phyloP scores from a whole-genome alignment of 1,140 invertebrate species.

The Oryzaephilus surinamensis region DNA sequence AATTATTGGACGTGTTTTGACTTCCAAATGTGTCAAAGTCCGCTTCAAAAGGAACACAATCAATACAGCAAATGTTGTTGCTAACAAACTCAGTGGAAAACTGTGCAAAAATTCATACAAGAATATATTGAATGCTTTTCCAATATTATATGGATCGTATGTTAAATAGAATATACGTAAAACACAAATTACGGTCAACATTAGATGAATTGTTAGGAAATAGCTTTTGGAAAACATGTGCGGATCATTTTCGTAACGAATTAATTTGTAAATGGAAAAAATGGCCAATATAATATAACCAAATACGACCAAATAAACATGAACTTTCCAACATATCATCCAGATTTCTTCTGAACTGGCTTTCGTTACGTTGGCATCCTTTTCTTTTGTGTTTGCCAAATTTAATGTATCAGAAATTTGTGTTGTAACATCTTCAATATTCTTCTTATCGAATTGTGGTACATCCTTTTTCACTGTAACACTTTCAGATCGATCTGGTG shows the following conservation, averaged over 20 bases:
- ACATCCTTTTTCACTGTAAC: conserved; percentile 28
- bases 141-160: conserved; percentile 81
- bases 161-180: conserved; percentile 76
- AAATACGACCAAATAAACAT: conserved; percentile 74
- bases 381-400: conserved; percentile 31
- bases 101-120: conserved; percentile 72
- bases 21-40: conserved; percentile 54
- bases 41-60: conserved; percentile 73
- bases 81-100: conserved; percentile 71
- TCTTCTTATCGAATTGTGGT: conserved; percentile 17
- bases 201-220: conserved; percentile 70
- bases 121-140: conserved; percentile 62
- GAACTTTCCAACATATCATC: conserved; percentile 78
- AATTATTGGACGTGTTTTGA: conserved; percentile 60
- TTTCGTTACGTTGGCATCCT: conserved; percentile 28
- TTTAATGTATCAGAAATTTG: conserved; percentile 31
- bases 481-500: conserved; percentile 23
- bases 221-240: conserved; percentile 71
- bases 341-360: conserved; percentile 43
- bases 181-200: conserved; percentile 68
- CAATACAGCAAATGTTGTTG: conserved; percentile 73
- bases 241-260: conserved; percentile 67
- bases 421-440: conserved; percentile 28
- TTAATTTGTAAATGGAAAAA: conserved; percentile 71
- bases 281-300: conserved; percentile 71